Evolutionary conservation across 2,797 vertebrate genomes (phyloP), one percentile per base, ranked within the genome.

Genomic region (Apodemus agrarius): DNA sequence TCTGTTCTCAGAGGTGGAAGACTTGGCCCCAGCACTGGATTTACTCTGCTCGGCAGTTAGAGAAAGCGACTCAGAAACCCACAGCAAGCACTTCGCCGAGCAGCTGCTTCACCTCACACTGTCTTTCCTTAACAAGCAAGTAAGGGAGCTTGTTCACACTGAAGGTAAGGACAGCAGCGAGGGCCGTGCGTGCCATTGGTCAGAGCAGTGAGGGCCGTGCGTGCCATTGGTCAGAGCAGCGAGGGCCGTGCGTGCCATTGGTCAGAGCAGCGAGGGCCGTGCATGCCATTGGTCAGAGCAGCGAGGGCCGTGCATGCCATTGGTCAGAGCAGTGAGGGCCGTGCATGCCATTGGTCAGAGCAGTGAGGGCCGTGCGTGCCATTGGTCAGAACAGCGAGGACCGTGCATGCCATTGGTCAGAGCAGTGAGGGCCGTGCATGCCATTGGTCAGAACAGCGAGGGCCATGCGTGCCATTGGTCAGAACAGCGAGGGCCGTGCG

Each of bases 31-130:
- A 61, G 99, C 99, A 0, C 96, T 99, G 83, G 99, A 99, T 97
- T 98, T 99, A 81, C 98, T 99, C 69, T 99, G 98, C 88, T 98
- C 98, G 6, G 99, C 99, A 0, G 99, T 99, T 98, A 99, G 97
- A 95, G 99, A 99, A n/a, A 99, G 98, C 0, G 98, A 99, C 93
- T 98, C 98, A 29, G 99, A 99, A 97, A 98, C 99, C 76, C 99
- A 99, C 95, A 99, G 99, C 96, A 99, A 99, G 69, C 99, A 99
- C 97, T 99, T 99, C 94, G 99, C 99, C 0, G 99, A 99, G 90
- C 99, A 99, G 94, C 99, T 99, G 93, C 99, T 99, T 88, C 99
- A 98, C 98, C 99, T 99, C 97, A 99, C 99, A 0, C 83, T 99
- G 72, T 97, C 96, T 90, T 99, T 99, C 95, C 99, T 99, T 43